Evolutionary conservation across 2,797 vertebrate species (phyloP).

Genomic region (Enteromius viviparus): DNA sequence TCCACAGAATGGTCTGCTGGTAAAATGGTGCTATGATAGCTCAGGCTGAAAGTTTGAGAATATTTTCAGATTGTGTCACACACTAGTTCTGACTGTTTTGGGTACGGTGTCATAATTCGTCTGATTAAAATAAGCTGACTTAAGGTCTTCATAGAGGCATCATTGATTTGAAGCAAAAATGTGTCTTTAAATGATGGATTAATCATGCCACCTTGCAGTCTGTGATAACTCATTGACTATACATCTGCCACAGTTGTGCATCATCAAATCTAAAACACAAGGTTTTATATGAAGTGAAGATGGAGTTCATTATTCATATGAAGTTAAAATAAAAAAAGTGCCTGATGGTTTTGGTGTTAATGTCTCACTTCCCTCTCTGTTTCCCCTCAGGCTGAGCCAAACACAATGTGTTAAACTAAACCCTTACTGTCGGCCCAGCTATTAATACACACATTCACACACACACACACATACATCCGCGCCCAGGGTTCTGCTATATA

Average conservation of each 20-base stretch:
- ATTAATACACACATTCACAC: slow-evolving; percentile 74
- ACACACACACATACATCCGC: slow-evolving; percentile 57
- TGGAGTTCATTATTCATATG: slow-evolving; percentile 43
- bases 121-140: neutral
- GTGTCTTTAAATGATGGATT: neutral
- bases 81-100: slow-evolving; percentile 6
- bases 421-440: slow-evolving; percentile 80
- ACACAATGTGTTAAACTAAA: slow-evolving; percentile 77
- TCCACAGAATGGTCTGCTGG: slow-evolving; percentile 20
- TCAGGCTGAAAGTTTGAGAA: slow-evolving; percentile 38
- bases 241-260: neutral
- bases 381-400: slow-evolving; percentile 78
- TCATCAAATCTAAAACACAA: neutral
- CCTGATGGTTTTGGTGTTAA: slow-evolving; percentile 73
- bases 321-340: slow-evolving; percentile 62
- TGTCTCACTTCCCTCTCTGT: slow-evolving; percentile 83
- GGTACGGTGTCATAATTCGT: neutral
- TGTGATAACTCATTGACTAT: neutral
- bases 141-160: neutral
- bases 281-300: slow-evolving; percentile 41
- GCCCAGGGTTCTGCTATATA: slow-evolving; percentile 3
- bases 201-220: neutral
- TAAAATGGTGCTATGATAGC: slow-evolving; percentile 8
- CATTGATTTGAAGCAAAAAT: neutral
- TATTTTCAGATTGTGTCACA: slow-evolving; percentile 49